These are phyloP conservation scores for Tipula confusa DNA, from an alignment of 2,888 invertebrate genomes.

Conservation along the genomic window DNA sequence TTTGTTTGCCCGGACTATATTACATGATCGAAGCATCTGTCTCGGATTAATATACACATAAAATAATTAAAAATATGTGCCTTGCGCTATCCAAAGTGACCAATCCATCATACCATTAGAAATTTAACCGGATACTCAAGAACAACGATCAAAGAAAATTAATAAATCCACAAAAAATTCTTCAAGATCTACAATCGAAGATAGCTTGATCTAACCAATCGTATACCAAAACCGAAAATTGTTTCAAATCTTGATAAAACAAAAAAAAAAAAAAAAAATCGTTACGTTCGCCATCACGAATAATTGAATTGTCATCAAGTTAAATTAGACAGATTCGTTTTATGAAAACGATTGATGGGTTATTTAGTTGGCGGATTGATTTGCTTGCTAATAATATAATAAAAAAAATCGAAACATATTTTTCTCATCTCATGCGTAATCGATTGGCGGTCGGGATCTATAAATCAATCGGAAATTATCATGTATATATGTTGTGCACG, in stretches of 20 bases:
- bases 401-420: not conserved
- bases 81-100: no score
- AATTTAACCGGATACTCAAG: not conserved
- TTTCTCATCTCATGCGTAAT: not conserved
- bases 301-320: slow-evolving; percentile 12
- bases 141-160: not conserved
- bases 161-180: not conserved
- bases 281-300: not conserved
- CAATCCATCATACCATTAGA: not conserved
- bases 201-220: not conserved
- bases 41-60: no score
- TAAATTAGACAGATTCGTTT: not conserved
- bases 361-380: not conserved
- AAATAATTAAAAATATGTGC: no score
- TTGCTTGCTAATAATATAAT: not conserved
- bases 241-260: not conserved
- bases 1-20: no score
- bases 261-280: not conserved
- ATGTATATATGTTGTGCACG: no score
- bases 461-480: not conserved
- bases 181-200: not conserved
- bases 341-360: not conserved
- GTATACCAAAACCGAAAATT: not conserved
- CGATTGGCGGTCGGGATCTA: not conserved
- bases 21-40: no score